These are phyloP conservation scores for Callipepla squamata DNA, from an alignment of 2,113 vertebrate genomes.

Conservation along the genomic window DNA sequence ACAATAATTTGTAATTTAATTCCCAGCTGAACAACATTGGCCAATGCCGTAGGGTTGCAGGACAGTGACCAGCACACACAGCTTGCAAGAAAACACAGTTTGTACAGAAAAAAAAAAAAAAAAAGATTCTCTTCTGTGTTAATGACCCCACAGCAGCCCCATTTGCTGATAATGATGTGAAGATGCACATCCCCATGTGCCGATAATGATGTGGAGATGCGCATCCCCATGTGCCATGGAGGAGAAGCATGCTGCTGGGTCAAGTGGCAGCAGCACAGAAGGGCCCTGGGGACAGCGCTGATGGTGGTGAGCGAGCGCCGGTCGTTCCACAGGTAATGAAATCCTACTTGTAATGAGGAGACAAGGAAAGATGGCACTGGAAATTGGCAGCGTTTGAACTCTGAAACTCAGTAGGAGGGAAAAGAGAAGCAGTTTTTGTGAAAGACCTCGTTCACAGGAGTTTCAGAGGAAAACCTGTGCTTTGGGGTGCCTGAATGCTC, in stretches of 20 bases:
- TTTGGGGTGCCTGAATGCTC: slow-evolving; percentile 31
- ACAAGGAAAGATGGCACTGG: slow-evolving; percentile 43
- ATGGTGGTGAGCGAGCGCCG: neutral
- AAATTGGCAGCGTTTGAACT: slow-evolving; percentile 60
- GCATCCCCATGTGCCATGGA: slow-evolving; percentile 10
- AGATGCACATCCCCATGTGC: slow-evolving; percentile 28
- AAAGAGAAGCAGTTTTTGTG: slow-evolving; percentile 58
- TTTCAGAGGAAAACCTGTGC: slow-evolving; percentile 30
- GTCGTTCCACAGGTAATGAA: slow-evolving; percentile 26
- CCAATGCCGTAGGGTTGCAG: neutral
- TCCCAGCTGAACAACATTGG: neutral
- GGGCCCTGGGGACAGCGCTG: slow-evolving; percentile 38
- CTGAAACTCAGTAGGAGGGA: slow-evolving; percentile 65
- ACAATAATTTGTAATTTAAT: neutral
- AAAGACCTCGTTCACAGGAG: slow-evolving; percentile 19
- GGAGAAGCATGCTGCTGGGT: neutral
- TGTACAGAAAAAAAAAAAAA: neutral
- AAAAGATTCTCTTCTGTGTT: slow-evolving; percentile 21
- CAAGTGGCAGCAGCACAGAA: slow-evolving; percentile 9
- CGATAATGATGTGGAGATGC: slow-evolving; percentile 49
- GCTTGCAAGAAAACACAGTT: neutral
- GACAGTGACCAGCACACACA: neutral
- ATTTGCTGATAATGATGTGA: slow-evolving; percentile 47
- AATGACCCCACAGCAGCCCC: slow-evolving; percentile 45
- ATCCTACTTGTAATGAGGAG: slow-evolving; percentile 22